A percentile compares a stretch with the other conserved stretches of the same genome.
Evolutionary conservation across 2,797 vertebrate genomes (phyloP).

Genomic region (Macroramphosus scolopax): DNA sequence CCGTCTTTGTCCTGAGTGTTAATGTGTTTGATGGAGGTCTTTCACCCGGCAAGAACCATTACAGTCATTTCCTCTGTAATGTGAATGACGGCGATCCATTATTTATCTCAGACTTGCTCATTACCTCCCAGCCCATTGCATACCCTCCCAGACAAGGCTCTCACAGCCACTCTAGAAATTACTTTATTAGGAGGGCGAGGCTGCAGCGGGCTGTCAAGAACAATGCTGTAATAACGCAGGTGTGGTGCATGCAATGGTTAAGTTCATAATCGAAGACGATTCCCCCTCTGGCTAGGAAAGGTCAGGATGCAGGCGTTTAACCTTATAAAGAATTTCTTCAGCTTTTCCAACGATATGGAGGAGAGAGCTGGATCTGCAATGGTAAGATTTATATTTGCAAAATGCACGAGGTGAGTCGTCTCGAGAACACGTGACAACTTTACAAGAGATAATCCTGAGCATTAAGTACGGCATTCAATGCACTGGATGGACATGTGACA

Average conservation of each 20-base stretch:
- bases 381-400: no score
- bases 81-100: conserved; percentile 81
- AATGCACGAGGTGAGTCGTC: no score
- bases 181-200: conserved; percentile 70
- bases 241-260: conserved; percentile 44
- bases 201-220: conserved; percentile 44
- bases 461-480: no score
- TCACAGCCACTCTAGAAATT: conserved; percentile 70
- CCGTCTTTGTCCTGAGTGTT: conserved; percentile 72
- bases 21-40: conserved; percentile 79
- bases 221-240: conserved; percentile 56
- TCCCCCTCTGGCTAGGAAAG: conserved; percentile 30
- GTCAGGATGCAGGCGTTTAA: conserved; percentile 28
- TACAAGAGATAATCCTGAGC: no score
- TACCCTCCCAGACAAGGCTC: conserved; percentile 66
- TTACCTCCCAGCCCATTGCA: conserved; percentile 69
- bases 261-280: conserved; percentile 35
- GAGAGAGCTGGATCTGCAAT: no score
- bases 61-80: conserved; percentile 83
- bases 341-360: no score
- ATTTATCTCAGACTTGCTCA: conserved; percentile 80
- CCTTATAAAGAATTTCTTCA: no score
- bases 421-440: no score
- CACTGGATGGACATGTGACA: no score
- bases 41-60: conserved; percentile 77